These are phyloP conservation scores for Agriopis leucophaearia DNA, from an alignment of 2,888 invertebrate species.

Conservation along the genomic window DNA sequence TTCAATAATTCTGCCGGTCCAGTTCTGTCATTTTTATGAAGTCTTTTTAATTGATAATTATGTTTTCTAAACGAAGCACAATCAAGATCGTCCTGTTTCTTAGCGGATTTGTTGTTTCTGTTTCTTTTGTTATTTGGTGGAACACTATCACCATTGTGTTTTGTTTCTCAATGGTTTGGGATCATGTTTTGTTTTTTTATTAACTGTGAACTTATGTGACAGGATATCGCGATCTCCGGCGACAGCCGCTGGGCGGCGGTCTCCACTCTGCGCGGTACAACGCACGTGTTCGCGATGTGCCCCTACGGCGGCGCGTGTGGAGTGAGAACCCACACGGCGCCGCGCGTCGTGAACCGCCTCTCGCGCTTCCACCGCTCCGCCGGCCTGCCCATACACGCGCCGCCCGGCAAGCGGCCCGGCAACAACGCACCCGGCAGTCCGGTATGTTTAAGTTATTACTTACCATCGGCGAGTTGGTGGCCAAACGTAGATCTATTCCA, in stretches of 20 bases:
- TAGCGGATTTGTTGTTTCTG: no score
- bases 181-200: background rate
- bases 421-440: conserved; percentile 50
- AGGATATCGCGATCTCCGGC: conserved; percentile 95
- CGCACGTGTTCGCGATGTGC: conserved; percentile 98
- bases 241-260: conserved; percentile 99
- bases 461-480: no score
- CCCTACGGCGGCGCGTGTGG: conserved; percentile 97
- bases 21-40: no score
- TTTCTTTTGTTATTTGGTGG: no score
- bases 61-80: no score
- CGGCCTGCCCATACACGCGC: conserved; percentile 89
- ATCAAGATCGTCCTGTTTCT: no score
- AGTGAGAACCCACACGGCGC: conserved; percentile 97
- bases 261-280: conserved; percentile 97
- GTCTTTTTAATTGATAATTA: no score
- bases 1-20: no score
- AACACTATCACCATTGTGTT: no score
- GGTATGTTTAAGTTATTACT: no score
- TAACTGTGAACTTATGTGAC: conserved; percentile 41
- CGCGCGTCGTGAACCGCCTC: conserved; percentile 96
- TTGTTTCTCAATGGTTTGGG: background rate
- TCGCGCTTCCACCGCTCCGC: conserved; percentile 98
- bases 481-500: no score
- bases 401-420: conserved; percentile 46